phyloP scores from a whole-genome alignment of 2,797 vertebrate species.

The Euthynnus affinis region DNA sequence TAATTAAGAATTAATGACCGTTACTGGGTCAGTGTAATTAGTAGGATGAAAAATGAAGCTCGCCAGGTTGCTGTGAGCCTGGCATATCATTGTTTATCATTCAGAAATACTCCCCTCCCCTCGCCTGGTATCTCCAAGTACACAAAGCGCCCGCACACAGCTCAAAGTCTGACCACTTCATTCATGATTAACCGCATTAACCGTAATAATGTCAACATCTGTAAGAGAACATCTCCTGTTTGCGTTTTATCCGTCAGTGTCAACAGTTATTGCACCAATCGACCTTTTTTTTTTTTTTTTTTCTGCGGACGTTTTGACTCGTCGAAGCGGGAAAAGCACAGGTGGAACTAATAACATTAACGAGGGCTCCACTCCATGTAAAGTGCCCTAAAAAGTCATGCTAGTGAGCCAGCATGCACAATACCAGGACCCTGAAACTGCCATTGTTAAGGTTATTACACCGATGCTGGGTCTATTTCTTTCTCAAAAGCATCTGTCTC shows the following conservation, averaged over 20 bases:
- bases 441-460: conserved; percentile 7
- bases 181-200: conserved; percentile 8
- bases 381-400: conserved; percentile 3
- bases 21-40: conserved; percentile 31
- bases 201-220: neutral
- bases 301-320: conserved; percentile 3
- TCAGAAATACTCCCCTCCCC: neutral
- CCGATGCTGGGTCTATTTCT: neutral
- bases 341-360: conserved; percentile 28
- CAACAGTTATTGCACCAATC: neutral
- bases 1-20: conserved; percentile 16
- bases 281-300: neutral
- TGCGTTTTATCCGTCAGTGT: conserved; percentile 17
- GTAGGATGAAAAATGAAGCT: conserved; percentile 9
- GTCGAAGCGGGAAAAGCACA: neutral
- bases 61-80: neutral
- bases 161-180: conserved; percentile 23
- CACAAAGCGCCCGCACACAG: neutral
- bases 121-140: neutral
- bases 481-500: neutral
- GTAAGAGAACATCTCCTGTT: neutral
- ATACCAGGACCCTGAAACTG: neutral
- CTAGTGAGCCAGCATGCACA: neutral
- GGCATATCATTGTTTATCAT: conserved; percentile 6
- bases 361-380: neutral